Conservation (phyloP, 2,113 vertebrate genomes). For the Chloebia gouldiae region DNA sequence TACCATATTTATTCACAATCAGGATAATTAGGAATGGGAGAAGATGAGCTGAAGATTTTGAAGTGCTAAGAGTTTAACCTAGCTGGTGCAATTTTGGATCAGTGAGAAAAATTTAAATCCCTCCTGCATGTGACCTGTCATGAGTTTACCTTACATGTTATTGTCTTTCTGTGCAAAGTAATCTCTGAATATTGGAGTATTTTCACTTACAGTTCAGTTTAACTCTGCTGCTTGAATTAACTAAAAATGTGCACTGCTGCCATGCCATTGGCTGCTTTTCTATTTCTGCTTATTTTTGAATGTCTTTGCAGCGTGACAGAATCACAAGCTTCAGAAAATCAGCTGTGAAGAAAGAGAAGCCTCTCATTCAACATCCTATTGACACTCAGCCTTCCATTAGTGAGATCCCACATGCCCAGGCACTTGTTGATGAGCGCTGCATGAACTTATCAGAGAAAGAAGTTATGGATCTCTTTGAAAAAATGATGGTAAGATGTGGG, state of each 20-base stretch:
- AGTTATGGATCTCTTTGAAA: conserved; percentile 96
- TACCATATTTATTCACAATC: neutral
- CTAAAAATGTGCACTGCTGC: neutral
- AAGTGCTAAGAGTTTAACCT: neutral
- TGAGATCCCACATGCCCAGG: conserved; percentile 88
- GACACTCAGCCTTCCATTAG: conserved; percentile 80
- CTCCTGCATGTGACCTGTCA: neutral
- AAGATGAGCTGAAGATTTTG: neutral
- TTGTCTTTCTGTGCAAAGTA: neutral
- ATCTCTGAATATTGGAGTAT: neutral
- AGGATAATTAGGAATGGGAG: neutral
- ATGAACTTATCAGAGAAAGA: conserved; percentile 96
- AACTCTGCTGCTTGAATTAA: conserved; percentile 62
- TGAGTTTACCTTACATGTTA: neutral
- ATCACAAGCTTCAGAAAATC: conserved; percentile 95
- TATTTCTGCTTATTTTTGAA: conserved; percentile 25
- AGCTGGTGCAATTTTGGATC: neutral
- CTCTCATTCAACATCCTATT: conserved; percentile 91
- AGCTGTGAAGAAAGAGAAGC: conserved; percentile 90
- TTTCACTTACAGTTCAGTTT: conserved; percentile 52
- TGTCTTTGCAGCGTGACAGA: conserved; percentile 88
- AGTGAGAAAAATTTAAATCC: neutral
- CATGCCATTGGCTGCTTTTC: neutral
- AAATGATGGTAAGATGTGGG: conserved; percentile 93
- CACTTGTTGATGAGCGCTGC: conserved; percentile 89